phyloP scores from a whole-genome alignment of 2,797 vertebrate genomes.

The Geotrypetes seraphini region DNA sequence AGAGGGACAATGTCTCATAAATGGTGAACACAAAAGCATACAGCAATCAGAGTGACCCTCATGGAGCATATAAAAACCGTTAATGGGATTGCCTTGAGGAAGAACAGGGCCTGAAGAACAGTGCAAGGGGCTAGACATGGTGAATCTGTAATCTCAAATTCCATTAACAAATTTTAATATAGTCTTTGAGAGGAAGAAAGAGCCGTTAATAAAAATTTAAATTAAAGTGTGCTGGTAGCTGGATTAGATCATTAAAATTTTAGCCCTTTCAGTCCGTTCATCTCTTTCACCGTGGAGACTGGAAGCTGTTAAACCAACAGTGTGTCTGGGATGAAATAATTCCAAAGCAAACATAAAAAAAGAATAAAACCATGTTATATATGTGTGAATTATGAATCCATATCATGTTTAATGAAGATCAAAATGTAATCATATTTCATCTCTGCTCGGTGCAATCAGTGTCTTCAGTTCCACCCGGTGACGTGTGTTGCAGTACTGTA shows the following conservation, averaged over 20 bases:
- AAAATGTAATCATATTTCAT: slow-evolving; percentile 36
- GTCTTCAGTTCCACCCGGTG: no score
- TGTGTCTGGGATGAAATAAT: slow-evolving; percentile 11
- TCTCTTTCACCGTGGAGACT: slow-evolving; percentile 12
- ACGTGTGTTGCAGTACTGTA: no score
- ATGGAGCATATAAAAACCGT: slow-evolving; percentile 33
- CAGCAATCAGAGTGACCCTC: slow-evolving; percentile 28
- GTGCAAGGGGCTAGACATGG: slow-evolving; percentile 23
- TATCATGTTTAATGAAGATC: slow-evolving; percentile 37
- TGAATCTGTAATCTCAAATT: slow-evolving; percentile 32
- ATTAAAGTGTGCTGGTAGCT: slow-evolving; percentile 37
- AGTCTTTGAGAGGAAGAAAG: slow-evolving; percentile 41
- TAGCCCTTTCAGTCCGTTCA: slow-evolving; percentile 25
- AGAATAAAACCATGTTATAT: slow-evolving; percentile 28
- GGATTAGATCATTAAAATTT: slow-evolving; percentile 42
- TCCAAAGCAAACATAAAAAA: slow-evolving; percentile 39
- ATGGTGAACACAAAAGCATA: slow-evolving; percentile 23
- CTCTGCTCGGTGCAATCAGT: slow-evolving; percentile 4
- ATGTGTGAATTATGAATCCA: slow-evolving; percentile 25
- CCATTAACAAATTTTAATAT: slow-evolving; percentile 39
- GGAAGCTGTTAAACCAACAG: slow-evolving; percentile 13
- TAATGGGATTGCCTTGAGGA: slow-evolving; percentile 35
- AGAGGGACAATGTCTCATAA: slow-evolving; percentile 12
- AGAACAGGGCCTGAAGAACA: slow-evolving; percentile 11
- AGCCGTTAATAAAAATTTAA: slow-evolving; percentile 47